phyloP scores from a whole-genome alignment of 2,888 invertebrate genomes.

The Caenorhabditis uteleia region DNA sequence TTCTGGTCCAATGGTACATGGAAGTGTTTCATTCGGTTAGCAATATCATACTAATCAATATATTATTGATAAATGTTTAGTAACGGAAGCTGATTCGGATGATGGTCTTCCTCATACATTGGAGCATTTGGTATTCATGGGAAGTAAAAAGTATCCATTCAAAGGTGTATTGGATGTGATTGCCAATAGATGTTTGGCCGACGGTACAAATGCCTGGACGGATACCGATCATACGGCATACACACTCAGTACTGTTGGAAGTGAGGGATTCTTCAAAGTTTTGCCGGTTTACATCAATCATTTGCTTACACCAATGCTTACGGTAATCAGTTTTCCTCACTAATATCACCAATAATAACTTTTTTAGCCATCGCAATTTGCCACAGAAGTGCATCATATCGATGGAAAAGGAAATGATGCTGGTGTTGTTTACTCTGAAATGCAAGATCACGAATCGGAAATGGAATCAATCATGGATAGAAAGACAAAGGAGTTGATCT shows the following conservation, averaged over 20 bases:
- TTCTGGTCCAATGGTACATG: constrained; percentile 87
- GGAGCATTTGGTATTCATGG: constrained; percentile 89
- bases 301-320: constrained; percentile 83
- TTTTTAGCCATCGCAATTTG: constrained; percentile 79
- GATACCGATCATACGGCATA: constrained; percentile 86
- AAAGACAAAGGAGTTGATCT: constrained; percentile 70
- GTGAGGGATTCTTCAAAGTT: constrained; percentile 85
- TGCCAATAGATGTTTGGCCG: constrained; percentile 76
- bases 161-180: constrained; percentile 78
- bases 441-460: constrained; percentile 74
- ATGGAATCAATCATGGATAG: constrained; percentile 65
- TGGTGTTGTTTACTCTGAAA: constrained; percentile 94
- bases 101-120: constrained; percentile 91
- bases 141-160: constrained; percentile 83
- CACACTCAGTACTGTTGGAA: constrained; percentile 83
- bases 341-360: constrained; percentile 7
- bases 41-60: not conserved
- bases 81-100: constrained; percentile 88
- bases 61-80: constrained; percentile 72
- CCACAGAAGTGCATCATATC: constrained; percentile 90
- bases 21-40: constrained; percentile 85
- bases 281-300: constrained; percentile 90
- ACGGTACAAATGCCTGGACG: constrained; percentile 89
- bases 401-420: constrained; percentile 87
- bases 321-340: constrained; percentile 69